phyloP scores from a whole-genome alignment of 2,888 invertebrate genomes.

The Diloba caeruleocephala region DNA sequence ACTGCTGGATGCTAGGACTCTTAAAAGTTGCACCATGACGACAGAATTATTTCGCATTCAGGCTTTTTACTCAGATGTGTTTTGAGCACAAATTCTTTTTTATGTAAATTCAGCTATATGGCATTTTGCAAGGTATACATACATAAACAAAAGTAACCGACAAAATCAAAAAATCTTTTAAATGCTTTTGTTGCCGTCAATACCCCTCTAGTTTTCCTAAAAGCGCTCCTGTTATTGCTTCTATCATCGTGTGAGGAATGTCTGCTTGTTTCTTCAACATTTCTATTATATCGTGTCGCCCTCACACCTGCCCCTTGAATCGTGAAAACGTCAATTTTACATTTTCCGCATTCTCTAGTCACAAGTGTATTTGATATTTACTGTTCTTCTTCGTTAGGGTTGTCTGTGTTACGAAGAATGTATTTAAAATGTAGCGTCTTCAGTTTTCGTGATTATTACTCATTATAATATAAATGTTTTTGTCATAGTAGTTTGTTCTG shows the following conservation, averaged over 20 bases:
- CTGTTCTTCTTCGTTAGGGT: constrained; percentile 52
- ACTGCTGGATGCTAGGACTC: too few relatives aligned
- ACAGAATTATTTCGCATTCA: too few relatives aligned
- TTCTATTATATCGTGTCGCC: constrained; percentile 68
- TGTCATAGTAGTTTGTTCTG: too few relatives aligned
- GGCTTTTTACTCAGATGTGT: too few relatives aligned
- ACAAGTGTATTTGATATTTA: constrained; percentile 74
- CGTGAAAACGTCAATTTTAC: constrained; percentile 86
- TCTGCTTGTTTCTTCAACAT: constrained; percentile 66
- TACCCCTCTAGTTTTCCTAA: constrained; percentile 23
- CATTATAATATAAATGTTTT: too few relatives aligned
- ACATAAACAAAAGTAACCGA: too few relatives aligned
- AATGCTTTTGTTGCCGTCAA: constrained; percentile 1
- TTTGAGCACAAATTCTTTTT: too few relatives aligned
- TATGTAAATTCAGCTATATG: too few relatives aligned
- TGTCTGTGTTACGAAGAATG: constrained; percentile 11
- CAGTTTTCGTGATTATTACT: too few relatives aligned
- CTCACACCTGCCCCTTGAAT: constrained; percentile 78
- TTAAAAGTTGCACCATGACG: too few relatives aligned
- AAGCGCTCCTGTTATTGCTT: constrained; percentile 37
- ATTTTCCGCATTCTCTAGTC: constrained; percentile 74
- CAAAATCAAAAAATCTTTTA: too few relatives aligned
- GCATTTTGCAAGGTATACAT: too few relatives aligned
- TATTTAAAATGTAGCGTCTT: not conserved
- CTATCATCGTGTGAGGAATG: constrained; percentile 57